Evolutionary conservation across 1,140 invertebrate genomes (phyloP), one percentile per base, ranked within the genome.

Genomic region (Sitobion miscanthi): DNA sequence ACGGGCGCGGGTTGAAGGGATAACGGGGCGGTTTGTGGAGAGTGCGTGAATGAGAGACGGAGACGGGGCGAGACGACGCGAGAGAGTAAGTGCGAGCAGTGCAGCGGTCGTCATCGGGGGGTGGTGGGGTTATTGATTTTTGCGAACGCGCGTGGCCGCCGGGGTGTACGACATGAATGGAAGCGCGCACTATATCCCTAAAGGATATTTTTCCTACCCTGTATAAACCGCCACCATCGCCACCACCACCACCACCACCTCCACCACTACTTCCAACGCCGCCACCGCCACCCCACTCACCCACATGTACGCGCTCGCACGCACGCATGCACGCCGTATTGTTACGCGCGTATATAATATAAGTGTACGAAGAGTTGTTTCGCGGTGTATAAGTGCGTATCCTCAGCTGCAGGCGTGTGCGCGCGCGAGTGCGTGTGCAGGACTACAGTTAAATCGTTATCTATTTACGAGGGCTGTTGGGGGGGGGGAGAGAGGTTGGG

Each of bases 91-190:
- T 38, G 8, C n/a, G 49, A 54, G 49, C 14, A 1, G 62, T 21
- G 88, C 25, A 35, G 88, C 38, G 54, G 25, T 20, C 47, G 47
- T 35, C 23, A 30, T 35, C 11, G 54, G n/a, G 20, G n/a, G 47
- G 88, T 30, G 35, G 88, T 30, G 57, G 89, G 89, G 89, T 45
- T 90, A 90, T 90, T 90, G 89, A 90, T 90, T 90, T 69, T 90
- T 47, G 42, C 35, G 52, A 38, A 17, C 5, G 52, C 87, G 88
- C 21, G 88, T 89, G 42, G 52, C 88, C 49, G 52, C 88, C 35
- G 88, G 87, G 87, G 87, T 54, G 90, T 83, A 82, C 89, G 90
- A 21, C 87, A 89, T 89, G 88, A 89, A 89, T 89, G 88, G 23
- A 57, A 20, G 87, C 87, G 49, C 87, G n/a, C n/a, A 89, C 49